Evolutionary conservation across 2,797 vertebrate species (phyloP).

Genomic region (Muscicapa comitata): DNA sequence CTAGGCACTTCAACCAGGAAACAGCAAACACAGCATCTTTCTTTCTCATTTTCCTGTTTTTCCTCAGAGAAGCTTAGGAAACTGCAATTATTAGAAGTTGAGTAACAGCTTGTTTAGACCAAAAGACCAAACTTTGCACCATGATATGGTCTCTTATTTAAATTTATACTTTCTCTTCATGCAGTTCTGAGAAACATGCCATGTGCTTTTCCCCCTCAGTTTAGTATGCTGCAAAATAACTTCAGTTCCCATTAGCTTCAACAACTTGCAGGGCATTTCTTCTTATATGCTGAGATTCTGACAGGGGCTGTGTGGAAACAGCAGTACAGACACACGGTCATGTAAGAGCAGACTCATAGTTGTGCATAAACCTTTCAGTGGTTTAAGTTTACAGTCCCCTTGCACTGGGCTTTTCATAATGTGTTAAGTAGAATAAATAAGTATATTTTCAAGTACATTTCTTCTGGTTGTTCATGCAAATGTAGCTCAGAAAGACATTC

Average conservation of each 20-base stretch:
- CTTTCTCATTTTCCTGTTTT: not conserved
- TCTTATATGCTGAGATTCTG: not conserved
- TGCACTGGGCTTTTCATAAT: not conserved
- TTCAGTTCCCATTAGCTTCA: not conserved
- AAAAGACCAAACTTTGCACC: not conserved
- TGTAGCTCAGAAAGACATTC: not conserved
- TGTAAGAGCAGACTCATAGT: not conserved
- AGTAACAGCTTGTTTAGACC: not conserved
- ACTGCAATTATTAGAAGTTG: not conserved
- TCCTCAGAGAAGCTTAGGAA: not conserved
- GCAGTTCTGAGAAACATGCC: not conserved
- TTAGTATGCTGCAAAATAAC: not conserved
- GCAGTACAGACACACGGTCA: no score
- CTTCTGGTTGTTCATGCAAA: not conserved
- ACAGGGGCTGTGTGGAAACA: not conserved
- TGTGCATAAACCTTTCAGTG: not conserved
- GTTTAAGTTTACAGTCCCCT: not conserved
- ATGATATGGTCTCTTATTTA: not conserved
- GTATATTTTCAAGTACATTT: not conserved
- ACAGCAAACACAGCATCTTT: not conserved
- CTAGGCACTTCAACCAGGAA: not conserved
- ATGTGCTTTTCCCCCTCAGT: fast-evolving
- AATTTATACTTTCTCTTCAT: not conserved
- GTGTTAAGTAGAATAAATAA: not conserved
- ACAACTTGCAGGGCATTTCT: not conserved